Conservation (phyloP, 2,888 invertebrate genomes). For the Mythimna lalbum region DNA sequence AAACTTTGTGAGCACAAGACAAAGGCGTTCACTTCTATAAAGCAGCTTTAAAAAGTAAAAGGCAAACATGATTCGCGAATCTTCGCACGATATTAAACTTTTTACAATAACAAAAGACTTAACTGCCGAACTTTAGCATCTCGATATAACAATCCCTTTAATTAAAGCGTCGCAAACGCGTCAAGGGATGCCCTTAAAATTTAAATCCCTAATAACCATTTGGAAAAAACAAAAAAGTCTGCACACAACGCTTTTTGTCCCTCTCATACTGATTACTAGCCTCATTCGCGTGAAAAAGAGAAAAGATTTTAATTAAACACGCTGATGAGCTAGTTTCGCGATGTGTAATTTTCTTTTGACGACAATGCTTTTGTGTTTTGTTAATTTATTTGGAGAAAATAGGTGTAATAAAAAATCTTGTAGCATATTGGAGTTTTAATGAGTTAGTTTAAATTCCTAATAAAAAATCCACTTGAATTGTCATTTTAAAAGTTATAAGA, state of each 20-base stretch:
- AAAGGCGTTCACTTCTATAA: conserved; percentile 56
- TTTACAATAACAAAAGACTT: conserved; percentile 70
- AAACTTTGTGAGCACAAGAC: conserved; percentile 57
- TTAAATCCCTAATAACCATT: conserved; percentile 73
- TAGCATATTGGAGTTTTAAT: conserved; percentile 51
- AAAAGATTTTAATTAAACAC: conserved; percentile 73
- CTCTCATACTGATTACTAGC: conserved; percentile 62
- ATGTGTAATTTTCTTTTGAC: conserved; percentile 74
- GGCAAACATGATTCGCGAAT: conserved; percentile 63
- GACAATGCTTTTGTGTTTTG: conserved; percentile 63
- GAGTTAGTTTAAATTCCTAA: conserved; percentile 35
- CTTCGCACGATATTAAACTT: conserved; percentile 70
- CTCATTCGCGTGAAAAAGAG: conserved; percentile 64
- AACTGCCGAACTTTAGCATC: conserved; percentile 68
- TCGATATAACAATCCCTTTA: conserved; percentile 72
- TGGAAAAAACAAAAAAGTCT: conserved; percentile 70
- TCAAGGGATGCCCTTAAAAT: conserved; percentile 69
- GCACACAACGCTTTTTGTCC: conserved; percentile 61
- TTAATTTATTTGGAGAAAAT: conserved; percentile 58
- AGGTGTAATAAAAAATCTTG: conserved; percentile 42
- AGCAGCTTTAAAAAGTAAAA: conserved; percentile 62
- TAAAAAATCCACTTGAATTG: background rate
- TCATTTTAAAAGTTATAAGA: background rate
- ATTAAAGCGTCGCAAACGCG: conserved; percentile 71
- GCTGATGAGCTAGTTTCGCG: conserved; percentile 68